These are phyloP conservation scores for Triplophysa rosa DNA, from an alignment of 2,113 vertebrate genomes.

Conservation along the genomic window DNA sequence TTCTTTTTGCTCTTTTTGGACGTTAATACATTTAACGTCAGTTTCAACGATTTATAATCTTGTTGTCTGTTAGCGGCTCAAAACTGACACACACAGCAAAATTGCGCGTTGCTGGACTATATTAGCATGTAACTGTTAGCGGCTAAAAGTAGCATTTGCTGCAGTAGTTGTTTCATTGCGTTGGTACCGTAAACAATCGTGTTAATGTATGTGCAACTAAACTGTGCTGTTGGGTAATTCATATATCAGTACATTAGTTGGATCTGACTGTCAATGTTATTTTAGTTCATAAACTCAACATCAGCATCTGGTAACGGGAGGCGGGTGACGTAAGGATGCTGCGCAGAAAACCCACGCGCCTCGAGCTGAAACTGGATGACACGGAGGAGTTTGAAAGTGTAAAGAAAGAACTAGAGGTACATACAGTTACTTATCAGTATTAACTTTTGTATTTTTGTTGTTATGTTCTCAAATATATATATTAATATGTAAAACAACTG, in stretches of 20 bases:
- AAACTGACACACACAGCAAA: too few species aligned
- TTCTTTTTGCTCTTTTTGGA: background rate
- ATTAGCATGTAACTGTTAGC: constrained; percentile 23
- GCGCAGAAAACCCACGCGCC: constrained; percentile 89
- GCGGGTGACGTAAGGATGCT: constrained; percentile 74
- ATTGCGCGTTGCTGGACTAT: background rate
- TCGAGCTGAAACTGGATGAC: constrained; percentile 94
- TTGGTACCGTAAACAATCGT: background rate
- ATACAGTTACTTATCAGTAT: background rate
- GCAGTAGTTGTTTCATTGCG: background rate
- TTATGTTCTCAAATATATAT: too few species aligned
- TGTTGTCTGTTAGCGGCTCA: background rate
- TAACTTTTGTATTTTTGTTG: too few species aligned
- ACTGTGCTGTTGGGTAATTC: background rate
- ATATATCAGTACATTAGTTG: background rate
- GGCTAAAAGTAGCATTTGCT: background rate
- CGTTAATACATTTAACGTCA: background rate
- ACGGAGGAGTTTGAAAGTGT: constrained; percentile 93
- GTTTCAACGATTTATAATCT: background rate
- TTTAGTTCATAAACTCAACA: background rate
- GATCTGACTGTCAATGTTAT: background rate
- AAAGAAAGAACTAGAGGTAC: constrained; percentile 92
- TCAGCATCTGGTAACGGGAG: background rate
- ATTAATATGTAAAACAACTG: too few species aligned
- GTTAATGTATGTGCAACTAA: background rate